These are phyloP conservation scores for Vanessa cardui DNA, from an alignment of 2,888 invertebrate genomes.

Conservation along the genomic window DNA sequence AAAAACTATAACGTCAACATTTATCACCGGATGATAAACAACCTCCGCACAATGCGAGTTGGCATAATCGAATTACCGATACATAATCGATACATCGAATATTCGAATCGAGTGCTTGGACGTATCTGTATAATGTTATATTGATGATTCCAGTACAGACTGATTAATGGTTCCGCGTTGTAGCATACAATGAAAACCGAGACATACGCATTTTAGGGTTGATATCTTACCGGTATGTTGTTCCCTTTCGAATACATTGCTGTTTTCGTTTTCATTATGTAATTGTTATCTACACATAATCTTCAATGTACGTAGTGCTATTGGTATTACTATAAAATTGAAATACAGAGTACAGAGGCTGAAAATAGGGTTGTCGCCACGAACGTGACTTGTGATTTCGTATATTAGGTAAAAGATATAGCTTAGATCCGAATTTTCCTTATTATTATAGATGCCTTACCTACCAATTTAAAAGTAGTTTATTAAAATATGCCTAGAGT, in stretches of 20 bases:
- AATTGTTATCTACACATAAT: not conserved
- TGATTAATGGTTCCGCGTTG: constrained; percentile 78
- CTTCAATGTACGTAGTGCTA: constrained; percentile 10
- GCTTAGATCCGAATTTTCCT: constrained; percentile 17
- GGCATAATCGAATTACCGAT: constrained; percentile 77
- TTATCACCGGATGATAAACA: constrained; percentile 70
- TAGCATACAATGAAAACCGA: constrained; percentile 71
- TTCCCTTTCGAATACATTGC: constrained; percentile 48
- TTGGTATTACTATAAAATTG: constrained; percentile 17
- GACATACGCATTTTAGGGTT: constrained; percentile 57
- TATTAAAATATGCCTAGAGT: not conserved
- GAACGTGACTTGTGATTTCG: constrained; percentile 75
- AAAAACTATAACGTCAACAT: constrained; percentile 59
- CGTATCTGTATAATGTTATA: constrained; percentile 78
- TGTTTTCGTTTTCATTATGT: constrained; percentile 25
- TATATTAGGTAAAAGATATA: constrained; percentile 44
- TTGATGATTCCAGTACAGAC: constrained; percentile 80
- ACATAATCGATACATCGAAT: constrained; percentile 75
- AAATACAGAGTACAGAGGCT: constrained; percentile 45
- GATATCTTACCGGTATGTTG: constrained; percentile 37
- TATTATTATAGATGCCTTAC: not conserved
- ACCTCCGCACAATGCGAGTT: constrained; percentile 64
- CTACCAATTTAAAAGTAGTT: not conserved
- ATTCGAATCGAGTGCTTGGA: constrained; percentile 78
- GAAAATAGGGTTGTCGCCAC: constrained; percentile 78